phyloP scores from a whole-genome alignment of 2,797 vertebrate species.

The Spheniscus humboldti region DNA sequence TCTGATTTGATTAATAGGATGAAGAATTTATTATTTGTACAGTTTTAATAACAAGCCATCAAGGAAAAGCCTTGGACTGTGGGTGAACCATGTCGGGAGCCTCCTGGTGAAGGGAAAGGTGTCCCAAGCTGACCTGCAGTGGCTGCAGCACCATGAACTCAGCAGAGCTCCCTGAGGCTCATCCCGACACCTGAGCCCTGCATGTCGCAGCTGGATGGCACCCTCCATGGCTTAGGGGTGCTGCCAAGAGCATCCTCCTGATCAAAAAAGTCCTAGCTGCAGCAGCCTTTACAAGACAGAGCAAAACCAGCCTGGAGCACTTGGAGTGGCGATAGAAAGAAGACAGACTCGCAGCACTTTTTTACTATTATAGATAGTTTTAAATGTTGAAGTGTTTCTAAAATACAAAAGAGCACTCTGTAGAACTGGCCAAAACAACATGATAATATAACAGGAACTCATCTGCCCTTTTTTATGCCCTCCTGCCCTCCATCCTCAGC shows the following conservation, averaged over 20 bases:
- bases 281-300: background rate
- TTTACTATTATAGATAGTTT: background rate
- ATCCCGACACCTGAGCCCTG: accelerated
- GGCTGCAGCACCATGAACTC: background rate
- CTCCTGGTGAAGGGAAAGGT: background rate
- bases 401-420: background rate
- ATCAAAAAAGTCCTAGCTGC: background rate
- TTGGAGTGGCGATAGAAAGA: background rate
- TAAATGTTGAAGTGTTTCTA: background rate
- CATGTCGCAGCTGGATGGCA: background rate
- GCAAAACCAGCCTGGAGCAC: background rate
- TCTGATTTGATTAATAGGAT: background rate
- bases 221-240: background rate
- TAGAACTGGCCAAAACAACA: background rate
- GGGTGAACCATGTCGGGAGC: accelerated
- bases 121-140: background rate
- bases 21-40: background rate
- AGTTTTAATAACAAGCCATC: background rate
- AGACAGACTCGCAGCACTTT: background rate
- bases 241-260: background rate
- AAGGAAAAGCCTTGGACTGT: background rate
- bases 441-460: background rate
- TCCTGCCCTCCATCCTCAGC: background rate
- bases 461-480: background rate
- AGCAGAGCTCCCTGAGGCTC: background rate